Evolutionary conservation across 2,113 vertebrate genomes (phyloP).

Genomic region (Melanerpes formicivorus): DNA sequence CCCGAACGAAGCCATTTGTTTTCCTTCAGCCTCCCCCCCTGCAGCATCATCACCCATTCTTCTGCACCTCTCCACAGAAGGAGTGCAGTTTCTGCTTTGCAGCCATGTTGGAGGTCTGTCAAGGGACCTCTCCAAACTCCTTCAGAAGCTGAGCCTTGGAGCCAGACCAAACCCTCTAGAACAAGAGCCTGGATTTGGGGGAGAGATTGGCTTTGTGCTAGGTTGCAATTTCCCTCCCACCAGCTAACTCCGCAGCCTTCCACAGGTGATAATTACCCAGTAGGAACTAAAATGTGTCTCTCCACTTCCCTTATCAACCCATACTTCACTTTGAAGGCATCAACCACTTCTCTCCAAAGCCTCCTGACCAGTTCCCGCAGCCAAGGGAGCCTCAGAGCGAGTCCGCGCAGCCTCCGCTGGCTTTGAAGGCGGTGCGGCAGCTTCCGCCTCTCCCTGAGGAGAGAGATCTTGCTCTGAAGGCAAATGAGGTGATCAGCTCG

Average conservation of each 20-base stretch:
- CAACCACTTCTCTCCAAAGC: background rate
- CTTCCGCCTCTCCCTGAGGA: fast-evolving
- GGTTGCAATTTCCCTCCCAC: constrained; percentile 35
- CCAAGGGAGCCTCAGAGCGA: fast-evolving
- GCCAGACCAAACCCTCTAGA: constrained; percentile 4
- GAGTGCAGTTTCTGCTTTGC: background rate
- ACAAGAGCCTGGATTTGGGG: background rate
- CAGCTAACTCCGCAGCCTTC: constrained; percentile 18
- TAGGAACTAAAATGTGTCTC: constrained; percentile 28
- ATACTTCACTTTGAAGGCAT: constrained; percentile 8
- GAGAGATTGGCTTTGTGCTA: background rate
- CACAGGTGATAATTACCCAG: constrained; percentile 10
- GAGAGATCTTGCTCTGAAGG: background rate
- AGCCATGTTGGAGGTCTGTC: background rate
- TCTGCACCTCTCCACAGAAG: background rate
- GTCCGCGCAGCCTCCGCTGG: background rate
- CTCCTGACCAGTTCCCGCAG: background rate
- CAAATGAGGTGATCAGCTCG: background rate
- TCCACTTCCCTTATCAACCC: background rate
- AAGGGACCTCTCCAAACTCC: constrained; percentile 3
- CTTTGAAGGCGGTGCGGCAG: background rate
- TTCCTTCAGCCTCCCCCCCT: background rate
- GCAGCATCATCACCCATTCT: fast-evolving
- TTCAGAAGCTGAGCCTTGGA: constrained; percentile 22
- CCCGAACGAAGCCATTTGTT: background rate